Evolutionary conservation across 2,113 vertebrate species (phyloP).

Genomic region (Stomatorhinus ivindoensis): DNA sequence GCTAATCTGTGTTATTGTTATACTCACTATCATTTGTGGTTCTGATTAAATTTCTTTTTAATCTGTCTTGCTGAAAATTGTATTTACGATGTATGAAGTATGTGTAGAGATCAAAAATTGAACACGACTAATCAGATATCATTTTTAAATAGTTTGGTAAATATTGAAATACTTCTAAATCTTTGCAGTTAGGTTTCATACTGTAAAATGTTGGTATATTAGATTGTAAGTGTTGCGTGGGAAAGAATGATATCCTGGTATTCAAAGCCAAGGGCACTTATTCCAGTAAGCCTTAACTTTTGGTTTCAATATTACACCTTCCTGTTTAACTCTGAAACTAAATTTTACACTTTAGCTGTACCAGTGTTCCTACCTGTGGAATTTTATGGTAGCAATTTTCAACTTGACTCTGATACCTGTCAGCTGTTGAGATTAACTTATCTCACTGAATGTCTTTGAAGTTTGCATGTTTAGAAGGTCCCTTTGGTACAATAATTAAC

Average conservation of each 20-base stretch:
- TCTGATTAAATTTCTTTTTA: not conserved
- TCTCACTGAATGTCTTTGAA: conserved; percentile 37
- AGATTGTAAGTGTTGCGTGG: not conserved
- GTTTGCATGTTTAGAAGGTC: conserved; percentile 36
- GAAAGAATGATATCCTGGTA: not conserved
- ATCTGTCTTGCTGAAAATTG: not conserved
- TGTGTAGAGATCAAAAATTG: not conserved
- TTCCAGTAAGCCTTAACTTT: conserved; percentile 17
- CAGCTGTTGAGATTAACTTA: conserved; percentile 39
- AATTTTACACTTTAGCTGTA: not conserved
- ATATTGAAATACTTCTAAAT: not conserved
- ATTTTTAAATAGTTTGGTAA: not conserved
- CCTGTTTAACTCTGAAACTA: conserved; percentile 1
- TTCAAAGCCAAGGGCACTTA: not conserved
- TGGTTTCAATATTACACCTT: conserved; percentile 34
- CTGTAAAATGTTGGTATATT: not conserved
- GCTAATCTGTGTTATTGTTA: not conserved
- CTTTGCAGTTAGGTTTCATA: not conserved
- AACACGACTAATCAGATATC: not conserved
- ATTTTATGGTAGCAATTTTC: conserved; percentile 18
- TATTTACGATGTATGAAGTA: not conserved
- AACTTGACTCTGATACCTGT: conserved; percentile 28
- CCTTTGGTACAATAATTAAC: conserved; percentile 43
- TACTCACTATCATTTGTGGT: not conserved
- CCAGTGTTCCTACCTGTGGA: conserved; percentile 6